phyloP scores from a whole-genome alignment of 2,113 vertebrate genomes.

The Mungos mungo region DNA sequence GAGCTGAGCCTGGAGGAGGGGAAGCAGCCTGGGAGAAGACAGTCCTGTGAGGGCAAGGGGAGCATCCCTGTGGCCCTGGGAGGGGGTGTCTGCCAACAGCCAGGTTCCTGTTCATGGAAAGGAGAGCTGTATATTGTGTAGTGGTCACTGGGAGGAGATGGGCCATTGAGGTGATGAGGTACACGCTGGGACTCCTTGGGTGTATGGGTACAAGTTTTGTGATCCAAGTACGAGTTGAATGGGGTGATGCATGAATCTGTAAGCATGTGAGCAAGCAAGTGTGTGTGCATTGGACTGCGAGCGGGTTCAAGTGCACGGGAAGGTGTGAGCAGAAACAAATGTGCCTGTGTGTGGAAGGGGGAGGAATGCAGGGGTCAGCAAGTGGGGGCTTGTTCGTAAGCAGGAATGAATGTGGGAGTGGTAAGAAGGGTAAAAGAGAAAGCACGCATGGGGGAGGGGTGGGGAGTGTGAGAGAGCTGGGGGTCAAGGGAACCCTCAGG shows the following conservation, averaged over 20 bases:
- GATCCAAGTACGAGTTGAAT: not conserved
- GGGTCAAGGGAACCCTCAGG: not conserved
- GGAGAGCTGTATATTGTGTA: not conserved
- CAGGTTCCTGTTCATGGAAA: not conserved
- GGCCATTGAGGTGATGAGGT: not conserved
- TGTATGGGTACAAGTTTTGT: not conserved
- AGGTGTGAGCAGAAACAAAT: conserved; percentile 7
- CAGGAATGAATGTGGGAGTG: conserved; percentile 19
- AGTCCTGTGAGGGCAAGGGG: not conserved
- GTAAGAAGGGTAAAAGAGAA: not conserved
- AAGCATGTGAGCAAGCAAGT: not conserved
- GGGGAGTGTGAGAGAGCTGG: not conserved
- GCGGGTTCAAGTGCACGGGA: not conserved
- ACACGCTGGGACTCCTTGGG: not conserved
- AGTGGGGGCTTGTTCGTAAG: conserved; percentile 32
- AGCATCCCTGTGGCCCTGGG: not conserved
- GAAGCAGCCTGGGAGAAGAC: not conserved
- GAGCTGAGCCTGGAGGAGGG: conserved; percentile 17
- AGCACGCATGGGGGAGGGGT: not conserved
- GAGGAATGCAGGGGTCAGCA: conserved; percentile 8
- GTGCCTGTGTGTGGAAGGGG: not conserved
- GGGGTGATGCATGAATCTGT: not conserved
- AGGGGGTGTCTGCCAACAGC: not conserved
- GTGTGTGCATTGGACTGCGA: not conserved
- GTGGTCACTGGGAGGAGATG: not conserved